Evolutionary conservation across 2,113 vertebrate species (phyloP), one percentile per base, ranked within the genome.

Genomic region (Rhabdornis inornatus): DNA sequence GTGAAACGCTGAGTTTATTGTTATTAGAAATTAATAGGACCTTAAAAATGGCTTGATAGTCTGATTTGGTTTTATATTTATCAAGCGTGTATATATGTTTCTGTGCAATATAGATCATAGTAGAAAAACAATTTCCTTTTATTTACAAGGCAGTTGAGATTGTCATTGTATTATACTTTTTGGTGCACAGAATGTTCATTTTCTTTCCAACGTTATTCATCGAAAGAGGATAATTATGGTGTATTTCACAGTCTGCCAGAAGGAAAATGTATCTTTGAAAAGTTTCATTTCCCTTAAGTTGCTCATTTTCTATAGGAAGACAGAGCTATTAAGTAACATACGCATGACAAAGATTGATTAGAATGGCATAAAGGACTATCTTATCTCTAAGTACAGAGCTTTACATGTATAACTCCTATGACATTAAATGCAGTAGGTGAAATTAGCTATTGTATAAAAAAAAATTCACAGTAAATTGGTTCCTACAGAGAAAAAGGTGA

Each of bases 231-330:
- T 98, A 97, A 98, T 98, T 97, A 97, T 37, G 95, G 97, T 96
- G 82, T 97, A 97, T 97, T 97, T 97, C 97, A 98, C 84, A 97
- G 97, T 95, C 97, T 97, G 96, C 92, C 98, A 97, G 96, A 96
- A 97, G 96, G 95, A 98, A 98, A 98, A 98, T 97, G 94, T 98
- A 95, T 96, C 96, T 97, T 96, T 95, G 97, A 98, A 96, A 97
- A 97, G 96, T 97, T 98, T 94, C 95, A 97, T 98, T 98, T 98
- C 97, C 98, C 97, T 96, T 97, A 97, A 92, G 97, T 97, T 98
- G 97, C 94, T 98, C 97, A 97, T 98, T 98, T 98, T 96, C 97
- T 95, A 93, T 94, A 96, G 88, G 93, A 97, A 98, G 98, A 97
- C 94, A 98, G 95, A 96, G 96, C 97, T 97, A 96, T 98, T 98